Evolutionary conservation across 2,113 vertebrate species (phyloP).

Genomic region (Rhizomys pruinosus): DNA sequence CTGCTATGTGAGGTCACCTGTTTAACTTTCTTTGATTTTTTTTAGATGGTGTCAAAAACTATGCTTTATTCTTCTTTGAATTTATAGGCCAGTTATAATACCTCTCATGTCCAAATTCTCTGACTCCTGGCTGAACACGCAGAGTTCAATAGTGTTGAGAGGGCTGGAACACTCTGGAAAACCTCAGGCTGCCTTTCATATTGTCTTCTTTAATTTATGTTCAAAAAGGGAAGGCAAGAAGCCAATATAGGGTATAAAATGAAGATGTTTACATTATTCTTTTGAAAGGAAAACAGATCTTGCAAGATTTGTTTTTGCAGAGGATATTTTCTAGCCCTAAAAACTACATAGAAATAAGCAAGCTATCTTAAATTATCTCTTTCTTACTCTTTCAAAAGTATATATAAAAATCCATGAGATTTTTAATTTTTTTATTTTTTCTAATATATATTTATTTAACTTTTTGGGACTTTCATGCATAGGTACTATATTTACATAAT

Average conservation of each 20-base stretch:
- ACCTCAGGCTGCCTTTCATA: neutral
- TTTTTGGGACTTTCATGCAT: no score
- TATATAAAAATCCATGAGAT: no score
- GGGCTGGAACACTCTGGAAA: neutral
- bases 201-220: constrained; percentile 1
- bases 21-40: neutral
- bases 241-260: neutral
- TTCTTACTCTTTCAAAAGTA: no score
- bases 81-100: constrained; percentile 10
- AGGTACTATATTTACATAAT: no score
- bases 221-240: neutral
- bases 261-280: constrained; percentile 46
- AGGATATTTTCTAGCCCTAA: neutral
- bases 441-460: no score
- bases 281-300: constrained; percentile 45
- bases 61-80: constrained; percentile 17
- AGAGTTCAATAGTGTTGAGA: neutral
- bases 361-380: neutral
- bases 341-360: constrained; percentile 19
- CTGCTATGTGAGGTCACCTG: neutral
- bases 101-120: neutral
- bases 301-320: neutral
- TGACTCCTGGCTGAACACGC: neutral
- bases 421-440: no score
- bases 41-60: constrained; percentile 7